phyloP scores from a whole-genome alignment of 1,140 invertebrate genomes.

The Aphelenchoides fujianensis region DNA sequence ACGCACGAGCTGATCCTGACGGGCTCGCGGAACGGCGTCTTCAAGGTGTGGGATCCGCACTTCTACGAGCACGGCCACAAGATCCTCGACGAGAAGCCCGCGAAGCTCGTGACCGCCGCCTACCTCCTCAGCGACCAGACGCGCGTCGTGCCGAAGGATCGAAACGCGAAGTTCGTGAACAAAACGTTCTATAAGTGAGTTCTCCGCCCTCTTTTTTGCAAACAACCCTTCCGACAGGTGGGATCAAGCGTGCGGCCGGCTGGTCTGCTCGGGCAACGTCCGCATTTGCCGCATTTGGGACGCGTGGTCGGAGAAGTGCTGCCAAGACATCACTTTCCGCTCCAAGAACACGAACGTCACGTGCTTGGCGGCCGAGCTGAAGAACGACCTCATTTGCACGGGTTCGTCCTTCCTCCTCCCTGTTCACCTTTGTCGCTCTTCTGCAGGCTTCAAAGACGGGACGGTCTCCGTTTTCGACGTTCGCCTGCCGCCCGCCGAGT shows the following conservation, averaged over 20 bases:
- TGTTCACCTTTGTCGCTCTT: slow-evolving; percentile 31
- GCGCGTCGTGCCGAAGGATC: slow-evolving; percentile 34
- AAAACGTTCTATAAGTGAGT: slow-evolving; percentile 53
- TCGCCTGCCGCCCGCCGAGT: slow-evolving; percentile 36
- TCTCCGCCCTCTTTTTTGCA: slow-evolving; percentile 3
- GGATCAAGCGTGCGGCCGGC: slow-evolving; percentile 50
- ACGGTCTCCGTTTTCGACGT: slow-evolving; percentile 41
- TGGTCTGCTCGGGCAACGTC: slow-evolving; percentile 54
- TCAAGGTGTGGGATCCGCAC: slow-evolving; percentile 55
- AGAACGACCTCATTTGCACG: slow-evolving; percentile 31
- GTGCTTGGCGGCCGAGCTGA: slow-evolving; percentile 35
- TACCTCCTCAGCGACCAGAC: slow-evolving; percentile 50
- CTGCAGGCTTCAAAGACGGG: slow-evolving; percentile 53
- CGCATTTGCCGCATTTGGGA: slow-evolving; percentile 55
- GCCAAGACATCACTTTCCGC: slow-evolving; percentile 31
- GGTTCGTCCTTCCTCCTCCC: slow-evolving; percentile 30
- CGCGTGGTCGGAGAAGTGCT: slow-evolving; percentile 43
- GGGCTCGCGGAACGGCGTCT: slow-evolving; percentile 47
- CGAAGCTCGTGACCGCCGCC: slow-evolving; percentile 52
- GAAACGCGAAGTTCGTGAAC: slow-evolving; percentile 17
- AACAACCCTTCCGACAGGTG: slow-evolving; percentile 42
- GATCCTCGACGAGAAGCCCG: slow-evolving; percentile 11
- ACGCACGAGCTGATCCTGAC: slow-evolving; percentile 55
- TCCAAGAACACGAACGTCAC: slow-evolving; percentile 38
- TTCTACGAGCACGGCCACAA: slow-evolving; percentile 45